Percentiles rank a stretch among this genome's conserved stretches.
phyloP scores from a whole-genome alignment of 1,140 invertebrate genomes.

The Bilobella aurantiaca region DNA sequence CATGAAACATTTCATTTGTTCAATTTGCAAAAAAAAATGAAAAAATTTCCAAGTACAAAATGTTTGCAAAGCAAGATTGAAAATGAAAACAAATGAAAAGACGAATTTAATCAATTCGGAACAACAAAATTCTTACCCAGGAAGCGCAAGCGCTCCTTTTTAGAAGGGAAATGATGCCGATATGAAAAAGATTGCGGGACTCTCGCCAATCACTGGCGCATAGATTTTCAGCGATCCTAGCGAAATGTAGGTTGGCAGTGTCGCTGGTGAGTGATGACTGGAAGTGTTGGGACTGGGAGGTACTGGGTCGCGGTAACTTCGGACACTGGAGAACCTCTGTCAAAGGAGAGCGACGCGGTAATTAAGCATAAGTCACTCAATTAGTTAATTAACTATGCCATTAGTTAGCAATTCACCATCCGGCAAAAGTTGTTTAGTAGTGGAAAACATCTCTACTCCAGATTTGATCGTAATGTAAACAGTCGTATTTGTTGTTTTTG shows the following conservation, averaged over 20 bases:
- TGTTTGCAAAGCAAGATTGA: too few species aligned
- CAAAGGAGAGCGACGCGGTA: slow-evolving; percentile 14
- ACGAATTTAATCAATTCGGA: too few species aligned
- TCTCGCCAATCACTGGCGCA: neutral
- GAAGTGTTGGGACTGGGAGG: slow-evolving; percentile 19
- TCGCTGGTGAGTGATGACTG: slow-evolving; percentile 28
- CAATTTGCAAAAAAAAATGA: too few species aligned
- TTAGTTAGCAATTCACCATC: neutral
- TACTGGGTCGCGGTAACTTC: slow-evolving; percentile 25
- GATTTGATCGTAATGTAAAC: neutral
- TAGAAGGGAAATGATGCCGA: neutral
- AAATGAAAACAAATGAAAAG: too few species aligned
- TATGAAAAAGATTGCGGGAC: neutral
- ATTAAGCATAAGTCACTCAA: too few species aligned
- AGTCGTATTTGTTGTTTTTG: neutral
- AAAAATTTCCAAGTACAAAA: too few species aligned
- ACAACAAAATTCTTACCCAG: too few species aligned
- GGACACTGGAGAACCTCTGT: slow-evolving; percentile 24
- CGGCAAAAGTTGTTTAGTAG: neutral
- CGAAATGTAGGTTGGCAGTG: neutral
- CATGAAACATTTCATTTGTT: too few species aligned
- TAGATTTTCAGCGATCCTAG: slow-evolving; percentile 2
- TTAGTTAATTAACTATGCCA: neutral
- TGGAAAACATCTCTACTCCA: neutral
- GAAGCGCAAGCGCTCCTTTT: too few species aligned